Base-by-base conservation (phyloP, 2,888 invertebrate species). In the Caenorhabditis sp. region DNA sequence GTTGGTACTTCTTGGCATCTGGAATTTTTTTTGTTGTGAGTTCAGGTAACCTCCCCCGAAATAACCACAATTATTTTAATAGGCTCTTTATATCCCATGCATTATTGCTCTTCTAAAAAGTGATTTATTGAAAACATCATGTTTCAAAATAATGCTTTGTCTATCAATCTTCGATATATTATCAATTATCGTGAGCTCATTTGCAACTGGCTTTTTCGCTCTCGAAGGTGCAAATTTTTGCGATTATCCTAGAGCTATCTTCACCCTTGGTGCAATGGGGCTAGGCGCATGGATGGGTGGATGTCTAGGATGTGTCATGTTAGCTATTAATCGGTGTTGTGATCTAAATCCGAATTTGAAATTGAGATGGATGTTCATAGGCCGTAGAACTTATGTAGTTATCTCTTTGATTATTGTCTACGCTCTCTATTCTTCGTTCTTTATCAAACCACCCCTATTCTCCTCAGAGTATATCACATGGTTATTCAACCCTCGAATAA, bases 241-340 rank as follows among this genome's bases (percentile, higher is more conserved):
- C 36, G 61, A 67, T 10, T 54, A 61, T 56, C 72, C 72, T 0
- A 20, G 21, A 0, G 58, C 68, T 27, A 72, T 72, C 10, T 65
- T 59, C 56, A 49, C 56, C 0, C 54, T 65, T 64, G 72, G 72
- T 17, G 54, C 65, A 12, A 27, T 72, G 0, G 72, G 65, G 17
- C 64, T 63, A 49, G 72, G 72, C 17, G 68, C 67, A 26, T 72
- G 72, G 72, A 68, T 72, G 68, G 72, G 72, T 2, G 68, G 67
- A 0, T 72, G 72, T 62, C 59, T 60, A 17, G 57, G 67, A 1
- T 72, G 72, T 36, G 62, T 72, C 26, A 43, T 72, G 3, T 59
- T 72, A 0, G 72, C 66, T 0, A 62, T 72, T 59, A 72, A 72
- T 27, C 64, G 72, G 3, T 72, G 72, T 49, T 72, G 72, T 31